Conservation (phyloP, 2,888 invertebrate genomes). For the Callinectes sapidus region DNA sequence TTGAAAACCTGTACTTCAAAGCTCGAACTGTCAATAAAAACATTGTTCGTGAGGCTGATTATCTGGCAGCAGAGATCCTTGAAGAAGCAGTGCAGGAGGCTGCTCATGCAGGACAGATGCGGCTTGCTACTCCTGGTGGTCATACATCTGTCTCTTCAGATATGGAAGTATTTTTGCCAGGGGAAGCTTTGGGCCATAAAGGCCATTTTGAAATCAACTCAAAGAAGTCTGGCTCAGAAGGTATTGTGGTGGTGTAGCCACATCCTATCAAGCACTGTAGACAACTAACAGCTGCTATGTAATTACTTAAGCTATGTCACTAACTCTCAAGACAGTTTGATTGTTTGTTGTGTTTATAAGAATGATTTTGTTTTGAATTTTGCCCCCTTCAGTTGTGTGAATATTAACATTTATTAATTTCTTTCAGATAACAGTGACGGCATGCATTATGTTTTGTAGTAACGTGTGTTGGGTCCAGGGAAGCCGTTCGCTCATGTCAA, state of each 20-base stretch:
- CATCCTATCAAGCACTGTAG: conserved; percentile 37
- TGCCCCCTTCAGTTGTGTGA: conserved; percentile 52
- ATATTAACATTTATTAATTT: conserved; percentile 61
- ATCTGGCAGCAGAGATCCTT: conserved; percentile 63
- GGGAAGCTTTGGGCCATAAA: conserved; percentile 30
- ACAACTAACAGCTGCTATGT: conserved; percentile 42
- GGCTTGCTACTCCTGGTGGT: conserved; percentile 2
- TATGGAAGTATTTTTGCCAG: conserved; percentile 26
- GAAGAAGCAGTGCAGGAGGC: conserved; percentile 58
- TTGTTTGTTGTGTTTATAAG: conserved; percentile 44
- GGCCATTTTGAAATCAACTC: conserved; percentile 42
- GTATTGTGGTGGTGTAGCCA: conserved; percentile 66
- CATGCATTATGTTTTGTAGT: conserved; percentile 65
- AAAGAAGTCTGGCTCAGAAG: conserved; percentile 49
- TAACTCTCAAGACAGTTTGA: conserved; percentile 53
- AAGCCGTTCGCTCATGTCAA: conserved; percentile 61
- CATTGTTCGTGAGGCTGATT: conserved; percentile 59
- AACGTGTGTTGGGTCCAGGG: conserved; percentile 72
- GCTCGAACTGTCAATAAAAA: conserved; percentile 48
- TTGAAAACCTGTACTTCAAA: conserved; percentile 67
- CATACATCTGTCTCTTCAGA: conserved; percentile 21
- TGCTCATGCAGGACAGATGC: conserved; percentile 42
- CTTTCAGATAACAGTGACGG: conserved; percentile 68
- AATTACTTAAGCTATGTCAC: conserved; percentile 44
- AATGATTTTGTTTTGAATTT: conserved; percentile 32